These are phyloP conservation scores for Trichonephila inaurata DNA, from an alignment of 1,140 invertebrate genomes.

Conservation along the genomic window DNA sequence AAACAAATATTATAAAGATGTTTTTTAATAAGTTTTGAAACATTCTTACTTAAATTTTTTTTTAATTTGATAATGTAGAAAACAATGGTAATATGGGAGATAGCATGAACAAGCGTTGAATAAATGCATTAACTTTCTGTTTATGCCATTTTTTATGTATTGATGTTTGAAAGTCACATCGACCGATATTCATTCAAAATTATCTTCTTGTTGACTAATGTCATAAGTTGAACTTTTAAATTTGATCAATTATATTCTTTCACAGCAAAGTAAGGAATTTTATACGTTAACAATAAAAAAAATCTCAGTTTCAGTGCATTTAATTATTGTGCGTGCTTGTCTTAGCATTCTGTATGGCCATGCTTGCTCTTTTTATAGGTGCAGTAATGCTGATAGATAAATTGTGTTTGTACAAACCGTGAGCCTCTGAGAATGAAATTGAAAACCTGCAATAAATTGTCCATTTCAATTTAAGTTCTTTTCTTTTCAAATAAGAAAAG, in stretches of 20 bases:
- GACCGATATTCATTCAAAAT: no score
- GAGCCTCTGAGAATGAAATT: background rate
- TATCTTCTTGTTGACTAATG: no score
- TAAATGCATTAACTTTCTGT: no score
- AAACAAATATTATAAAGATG: no score
- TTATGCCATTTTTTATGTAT: background rate
- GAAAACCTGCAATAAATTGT: background rate
- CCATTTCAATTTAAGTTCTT: background rate
- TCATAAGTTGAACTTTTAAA: background rate
- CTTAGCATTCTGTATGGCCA: slow-evolving; percentile 34
- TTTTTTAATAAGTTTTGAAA: no score
- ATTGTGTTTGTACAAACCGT: background rate
- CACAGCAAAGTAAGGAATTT: slow-evolving; percentile 9
- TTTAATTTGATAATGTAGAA: no score
- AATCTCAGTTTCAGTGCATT: slow-evolving; percentile 20
- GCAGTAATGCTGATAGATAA: background rate
- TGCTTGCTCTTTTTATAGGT: background rate
- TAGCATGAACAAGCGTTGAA: no score
- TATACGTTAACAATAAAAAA: slow-evolving; percentile 5
- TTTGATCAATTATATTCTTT: background rate
- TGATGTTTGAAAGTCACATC: background rate
- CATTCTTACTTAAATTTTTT: no score
- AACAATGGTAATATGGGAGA: no score
- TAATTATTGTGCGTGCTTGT: slow-evolving; percentile 51
- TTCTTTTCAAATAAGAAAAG: background rate